Evolutionary conservation across 1,140 invertebrate species (phyloP), one percentile per base, ranked within the genome.

Genomic region (Drosophila takahashii): DNA sequence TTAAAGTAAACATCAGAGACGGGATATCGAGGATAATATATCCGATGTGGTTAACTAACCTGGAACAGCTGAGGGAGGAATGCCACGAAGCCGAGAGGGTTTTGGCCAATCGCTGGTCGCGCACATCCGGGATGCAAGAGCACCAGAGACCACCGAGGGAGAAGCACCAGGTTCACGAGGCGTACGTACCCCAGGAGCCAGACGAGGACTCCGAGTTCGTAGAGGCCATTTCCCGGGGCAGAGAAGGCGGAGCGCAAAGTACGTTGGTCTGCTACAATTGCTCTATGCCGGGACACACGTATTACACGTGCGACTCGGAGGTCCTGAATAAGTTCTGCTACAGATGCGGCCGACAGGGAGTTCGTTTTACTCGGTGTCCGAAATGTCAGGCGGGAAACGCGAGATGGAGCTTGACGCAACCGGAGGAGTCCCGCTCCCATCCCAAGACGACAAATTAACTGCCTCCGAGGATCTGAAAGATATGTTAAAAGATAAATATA

Each of bases 201-300:
- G 27, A 27, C 27, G 27, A 27, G 27, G 27, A 15, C 7, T 39
- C 37, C 37, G 37, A 39, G 37, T 39, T 39, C 7, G 4, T 39
- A 39, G 37, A 39, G 37, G n/a, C 37, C 37, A 39, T 39, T 15
- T 39, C 37, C 6, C 37, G 37, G 37, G 37, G n/a, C 37, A 39
- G 37, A 39, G n/a, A 39, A 15, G 37, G 37, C n/a, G 37, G 37
- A 39, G 37, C n/a, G n/a, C 37, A 39, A 39, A 39, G 37, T 39
- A 7, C 5, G 37, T 15, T 39, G 37, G 7, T 39, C n/a, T 39
- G 37, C 37, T 39, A 39, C n/a, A 39, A 39, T 39, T 39, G 37
- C 13, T 39, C n/a, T n/a, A 39, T 39, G 37, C 37, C n/a, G 37
- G 37, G 37, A 39, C 37, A 39, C 37, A 39, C 37, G n/a, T n/a